Percentiles rank a stretch among this genome's conserved stretches.
Conservation (phyloP, 64 coral and sea anemone genomes). For the Actinia tenebrosa region DNA sequence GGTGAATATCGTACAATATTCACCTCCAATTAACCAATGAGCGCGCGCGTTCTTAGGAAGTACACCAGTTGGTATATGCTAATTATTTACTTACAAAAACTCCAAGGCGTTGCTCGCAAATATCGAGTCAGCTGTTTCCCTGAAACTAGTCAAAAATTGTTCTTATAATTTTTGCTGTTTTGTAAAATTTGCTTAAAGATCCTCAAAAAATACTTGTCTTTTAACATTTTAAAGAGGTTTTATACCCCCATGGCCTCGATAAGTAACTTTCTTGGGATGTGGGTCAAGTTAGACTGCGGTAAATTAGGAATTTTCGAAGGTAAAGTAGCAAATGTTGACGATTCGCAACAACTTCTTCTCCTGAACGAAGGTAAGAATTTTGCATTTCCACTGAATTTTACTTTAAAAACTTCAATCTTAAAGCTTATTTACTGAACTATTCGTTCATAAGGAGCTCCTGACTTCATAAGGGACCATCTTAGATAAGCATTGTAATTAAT, state of each 20-base stretch:
- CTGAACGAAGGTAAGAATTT: background rate
- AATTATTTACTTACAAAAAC: background rate
- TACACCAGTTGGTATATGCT: too few species aligned
- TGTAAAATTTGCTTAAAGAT: background rate
- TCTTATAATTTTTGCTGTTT: background rate
- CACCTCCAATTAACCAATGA: too few species aligned
- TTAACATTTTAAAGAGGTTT: background rate
- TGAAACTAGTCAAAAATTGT: background rate
- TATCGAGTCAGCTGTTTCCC: background rate
- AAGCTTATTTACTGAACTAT: background rate
- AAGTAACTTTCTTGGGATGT: background rate
- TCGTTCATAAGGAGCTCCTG: background rate
- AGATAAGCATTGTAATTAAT: too few species aligned
- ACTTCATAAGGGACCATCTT: background rate
- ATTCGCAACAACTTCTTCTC: background rate
- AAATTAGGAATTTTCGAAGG: conserved; percentile 18
- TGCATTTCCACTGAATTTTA: background rate
- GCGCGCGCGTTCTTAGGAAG: too few species aligned
- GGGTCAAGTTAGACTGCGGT: background rate
- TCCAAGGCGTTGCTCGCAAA: background rate
- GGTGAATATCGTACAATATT: too few species aligned
- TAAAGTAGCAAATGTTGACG: conserved; percentile 14
- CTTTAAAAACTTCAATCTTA: background rate
- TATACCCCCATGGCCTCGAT: background rate
- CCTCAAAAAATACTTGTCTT: background rate